phyloP scores from a whole-genome alignment of 2,888 invertebrate genomes.

The Neuroscelio doddi region DNA sequence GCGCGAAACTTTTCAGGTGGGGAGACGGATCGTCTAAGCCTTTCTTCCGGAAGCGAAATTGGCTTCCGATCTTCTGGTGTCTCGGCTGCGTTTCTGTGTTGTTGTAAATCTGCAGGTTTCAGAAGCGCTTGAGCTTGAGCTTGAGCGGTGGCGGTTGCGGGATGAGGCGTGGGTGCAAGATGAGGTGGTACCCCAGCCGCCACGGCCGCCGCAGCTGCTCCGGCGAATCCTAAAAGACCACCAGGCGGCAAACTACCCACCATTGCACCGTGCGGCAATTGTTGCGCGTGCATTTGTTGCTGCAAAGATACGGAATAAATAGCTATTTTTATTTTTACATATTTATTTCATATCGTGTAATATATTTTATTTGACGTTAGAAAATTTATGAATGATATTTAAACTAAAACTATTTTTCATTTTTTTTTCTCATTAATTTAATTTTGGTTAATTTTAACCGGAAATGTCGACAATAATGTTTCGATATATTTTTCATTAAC shows the following conservation, averaged over 20 bases:
- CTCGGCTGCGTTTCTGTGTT: conserved; percentile 70
- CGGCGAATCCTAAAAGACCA: conserved; percentile 75
- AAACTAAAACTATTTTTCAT: conserved; percentile 5
- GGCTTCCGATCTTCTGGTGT: conserved; percentile 77
- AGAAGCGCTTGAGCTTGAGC: conserved; percentile 63
- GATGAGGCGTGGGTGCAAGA: conserved; percentile 75
- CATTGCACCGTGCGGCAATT: conserved; percentile 80
- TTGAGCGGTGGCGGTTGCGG: conserved; percentile 73
- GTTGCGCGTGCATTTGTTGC: conserved; percentile 94
- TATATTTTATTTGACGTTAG: no score
- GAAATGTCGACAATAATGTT: no score
- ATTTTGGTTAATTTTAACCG: background rate
- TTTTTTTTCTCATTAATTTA: conserved; percentile 73
- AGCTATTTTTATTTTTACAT: no score
- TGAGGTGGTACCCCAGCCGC: conserved; percentile 73
- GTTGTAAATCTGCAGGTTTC: conserved; percentile 73
- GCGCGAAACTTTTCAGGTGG: conserved; percentile 89
- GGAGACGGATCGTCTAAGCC: conserved; percentile 81
- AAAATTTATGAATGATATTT: conserved; percentile 12
- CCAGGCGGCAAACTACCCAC: conserved; percentile 73
- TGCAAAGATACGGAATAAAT: conserved; percentile 70
- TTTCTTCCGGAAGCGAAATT: conserved; percentile 73
- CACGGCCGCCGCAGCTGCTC: conserved; percentile 74
- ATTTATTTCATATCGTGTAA: no score
- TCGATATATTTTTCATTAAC: no score